Evolutionary conservation across 1,140 invertebrate genomes (phyloP).

Genomic region (Hylaeus anthracinus): DNA sequence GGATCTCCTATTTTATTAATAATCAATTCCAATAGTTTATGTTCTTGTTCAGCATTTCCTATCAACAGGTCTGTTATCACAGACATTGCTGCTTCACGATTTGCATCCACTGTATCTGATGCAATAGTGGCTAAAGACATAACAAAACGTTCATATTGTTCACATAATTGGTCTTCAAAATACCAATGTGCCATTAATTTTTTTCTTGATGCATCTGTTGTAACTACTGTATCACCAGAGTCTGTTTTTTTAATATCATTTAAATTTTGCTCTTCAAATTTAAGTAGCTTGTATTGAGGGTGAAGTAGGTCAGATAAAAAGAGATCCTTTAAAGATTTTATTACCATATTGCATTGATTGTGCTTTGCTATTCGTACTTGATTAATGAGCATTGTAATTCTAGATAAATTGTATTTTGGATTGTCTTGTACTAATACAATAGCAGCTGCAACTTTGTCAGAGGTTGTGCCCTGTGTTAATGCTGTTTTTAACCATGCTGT

Average conservation of each 20-base stretch:
- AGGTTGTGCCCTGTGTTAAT: slow-evolving; percentile 88
- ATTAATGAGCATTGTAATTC: slow-evolving; percentile 87
- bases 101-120: slow-evolving; percentile 87
- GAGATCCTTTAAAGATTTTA: slow-evolving; percentile 89
- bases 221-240: slow-evolving; percentile 81
- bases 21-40: slow-evolving; percentile 89
- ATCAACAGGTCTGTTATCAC: slow-evolving; percentile 90
- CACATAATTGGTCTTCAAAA: slow-evolving; percentile 92
- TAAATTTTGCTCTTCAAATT: slow-evolving; percentile 87
- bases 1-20: slow-evolving; percentile 99
- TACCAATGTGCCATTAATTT: slow-evolving; percentile 85
- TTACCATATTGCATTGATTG: slow-evolving; percentile 86
- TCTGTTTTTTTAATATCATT: slow-evolving; percentile 79
- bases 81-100: slow-evolving; percentile 91
- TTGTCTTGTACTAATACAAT: slow-evolving; percentile 92
- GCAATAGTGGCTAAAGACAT: slow-evolving; percentile 84
- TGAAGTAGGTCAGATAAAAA: slow-evolving; percentile 89
- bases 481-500: slow-evolving; percentile 90
- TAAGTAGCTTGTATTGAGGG: slow-evolving; percentile 86
- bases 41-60: slow-evolving; percentile 93
- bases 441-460: slow-evolving; percentile 93
- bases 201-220: slow-evolving; percentile 72
- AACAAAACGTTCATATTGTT: slow-evolving; percentile 88
- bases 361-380: slow-evolving; percentile 92
- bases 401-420: slow-evolving; percentile 89